Evolutionary conservation across 2,888 invertebrate genomes (phyloP).

Genomic region (Byasa hedistus): DNA sequence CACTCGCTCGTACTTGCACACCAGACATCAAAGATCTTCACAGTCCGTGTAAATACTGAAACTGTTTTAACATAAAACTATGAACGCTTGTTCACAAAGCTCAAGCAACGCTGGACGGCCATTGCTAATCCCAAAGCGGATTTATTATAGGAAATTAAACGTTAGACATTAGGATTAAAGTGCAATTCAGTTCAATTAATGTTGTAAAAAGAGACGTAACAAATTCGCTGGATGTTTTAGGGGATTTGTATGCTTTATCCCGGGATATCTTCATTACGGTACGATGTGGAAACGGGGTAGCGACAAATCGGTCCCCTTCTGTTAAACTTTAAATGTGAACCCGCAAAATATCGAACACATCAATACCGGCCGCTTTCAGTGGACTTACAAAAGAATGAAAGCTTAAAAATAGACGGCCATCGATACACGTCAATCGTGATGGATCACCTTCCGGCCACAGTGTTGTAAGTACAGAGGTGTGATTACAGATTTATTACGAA

Average conservation of each 20-base stretch:
- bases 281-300: conserved; percentile 10
- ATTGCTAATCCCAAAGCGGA: conserved; percentile 30
- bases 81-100: conserved; percentile 41
- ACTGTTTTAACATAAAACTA: conserved; percentile 34
- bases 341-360: conserved; percentile 3
- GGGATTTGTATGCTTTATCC: conserved; percentile 22
- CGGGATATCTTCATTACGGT: conserved; percentile 26
- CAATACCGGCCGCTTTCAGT: background rate
- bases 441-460: background rate
- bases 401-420: background rate
- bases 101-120: conserved; percentile 47
- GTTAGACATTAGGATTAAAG: conserved; percentile 56
- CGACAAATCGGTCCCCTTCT: conserved; percentile 21
- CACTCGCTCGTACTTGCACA: conserved; percentile 43
- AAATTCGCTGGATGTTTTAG: conserved; percentile 25
- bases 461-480: background rate
- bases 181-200: conserved; percentile 59
- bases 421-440: background rate
- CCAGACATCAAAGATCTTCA: conserved; percentile 56
- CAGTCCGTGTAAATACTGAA: conserved; percentile 11
- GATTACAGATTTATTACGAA: background rate
- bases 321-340: conserved; percentile 1
- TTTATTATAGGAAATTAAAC: conserved; percentile 58
- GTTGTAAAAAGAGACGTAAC: conserved; percentile 26
- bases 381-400: background rate